Conservation (phyloP, 1,140 invertebrate species). For the Euura saliciscinereae region DNA sequence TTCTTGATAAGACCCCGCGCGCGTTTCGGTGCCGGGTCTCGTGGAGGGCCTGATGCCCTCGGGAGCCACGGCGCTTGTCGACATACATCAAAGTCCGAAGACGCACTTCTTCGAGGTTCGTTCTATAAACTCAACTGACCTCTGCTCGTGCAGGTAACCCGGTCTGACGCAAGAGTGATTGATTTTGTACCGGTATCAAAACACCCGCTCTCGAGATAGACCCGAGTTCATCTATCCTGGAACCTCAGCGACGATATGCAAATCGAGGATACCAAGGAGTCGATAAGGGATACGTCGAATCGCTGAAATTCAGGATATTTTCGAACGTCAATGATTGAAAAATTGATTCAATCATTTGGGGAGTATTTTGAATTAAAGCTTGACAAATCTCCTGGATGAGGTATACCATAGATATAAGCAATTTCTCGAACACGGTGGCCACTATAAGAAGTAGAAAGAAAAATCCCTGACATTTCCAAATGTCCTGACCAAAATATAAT, state of each 20-base stretch:
- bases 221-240: not conserved
- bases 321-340: too few species aligned
- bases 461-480: too few species aligned
- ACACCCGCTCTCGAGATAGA: not conserved
- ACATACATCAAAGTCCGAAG: slow-evolving; percentile 10
- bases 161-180: not conserved
- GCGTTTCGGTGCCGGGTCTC: not conserved
- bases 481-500: too few species aligned
- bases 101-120: not conserved
- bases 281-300: too few species aligned
- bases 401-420: too few species aligned
- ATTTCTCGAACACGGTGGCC: too few species aligned
- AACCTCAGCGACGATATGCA: not conserved
- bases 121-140: not conserved
- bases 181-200: slow-evolving; percentile 4
- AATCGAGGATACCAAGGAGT: not conserved
- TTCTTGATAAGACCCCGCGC: not conserved
- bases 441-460: too few species aligned
- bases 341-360: too few species aligned
- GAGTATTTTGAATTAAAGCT: too few species aligned
- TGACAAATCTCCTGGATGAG: too few species aligned
- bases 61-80: slow-evolving; percentile 1
- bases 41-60: not conserved
- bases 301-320: too few species aligned
- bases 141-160: not conserved